Base-by-base conservation (phyloP, 2,113 vertebrate species). In the Panthera leo region DNA sequence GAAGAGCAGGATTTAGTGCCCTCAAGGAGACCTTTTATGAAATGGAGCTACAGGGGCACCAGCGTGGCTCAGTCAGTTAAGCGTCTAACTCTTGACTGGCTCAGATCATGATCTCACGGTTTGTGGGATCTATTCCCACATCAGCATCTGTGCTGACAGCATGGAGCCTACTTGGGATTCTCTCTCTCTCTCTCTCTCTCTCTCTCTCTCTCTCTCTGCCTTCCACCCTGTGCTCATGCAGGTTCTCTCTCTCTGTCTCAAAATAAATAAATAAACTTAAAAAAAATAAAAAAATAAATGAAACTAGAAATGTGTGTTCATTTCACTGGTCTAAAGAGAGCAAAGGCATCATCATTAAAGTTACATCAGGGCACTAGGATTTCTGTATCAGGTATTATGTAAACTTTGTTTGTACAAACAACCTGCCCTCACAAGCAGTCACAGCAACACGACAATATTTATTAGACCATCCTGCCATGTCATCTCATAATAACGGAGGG, bases 11-110 rank as follows among this genome's bases (percentile, higher is more conserved):
- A 89, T 80, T 95, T 16, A 82, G 53, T 89, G 85, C 89, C 95
- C 91, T 89, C 63, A 4, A 89, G 94, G 90, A 89, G 73, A 58
- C 21, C 84, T 82, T 94, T 94, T 86, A 95, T 95, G 94, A 96
- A 96, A 97, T 63, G 39, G 89, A 91, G 89, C 89, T 63, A 85
- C 85, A 96, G 58, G 58, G 21, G 21, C 8, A 8, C 58, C 58
- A 9, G 58, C 8, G 21, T 61, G 58, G 58, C 21, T 61, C 21
- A 61, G 58, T 61, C 58, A 25, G 58, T 61, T 58, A 58, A 58
- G 55, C 18, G 6, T 58, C 55, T 58, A 18, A 58, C 55, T 58
- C 58, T 61, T 61, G 58, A 61, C 58, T 61, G 58, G 8, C 58
- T 61, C 58, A 61, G 21, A 21, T 61, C 58, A 61, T 61, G 21